phyloP scores from a whole-genome alignment of 1,140 invertebrate genomes.

The Ericerus pela region DNA sequence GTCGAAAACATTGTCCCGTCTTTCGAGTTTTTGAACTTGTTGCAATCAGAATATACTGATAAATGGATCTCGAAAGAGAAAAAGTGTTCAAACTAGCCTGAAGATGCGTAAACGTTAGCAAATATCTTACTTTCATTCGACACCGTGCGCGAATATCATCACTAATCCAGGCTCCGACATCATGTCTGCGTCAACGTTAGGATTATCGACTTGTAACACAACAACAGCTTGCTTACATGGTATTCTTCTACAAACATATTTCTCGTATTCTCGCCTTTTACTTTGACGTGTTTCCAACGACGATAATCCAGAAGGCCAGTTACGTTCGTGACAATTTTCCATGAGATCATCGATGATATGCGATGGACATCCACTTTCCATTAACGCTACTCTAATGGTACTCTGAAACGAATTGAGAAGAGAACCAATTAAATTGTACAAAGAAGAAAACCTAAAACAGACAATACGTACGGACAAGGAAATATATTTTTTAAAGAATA shows the following conservation, averaged over 20 bases:
- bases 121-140: too few species aligned
- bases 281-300: constrained; percentile 86
- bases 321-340: constrained; percentile 90
- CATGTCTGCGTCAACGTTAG: constrained; percentile 87
- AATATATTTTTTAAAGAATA: neutral
- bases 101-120: too few species aligned
- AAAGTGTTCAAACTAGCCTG: too few species aligned
- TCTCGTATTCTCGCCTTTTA: constrained; percentile 81
- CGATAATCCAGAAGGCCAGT: constrained; percentile 82
- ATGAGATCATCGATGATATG: constrained; percentile 88
- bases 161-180: constrained; percentile 92
- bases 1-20: too few species aligned
- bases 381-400: constrained; percentile 79
- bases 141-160: constrained; percentile 97
- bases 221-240: constrained; percentile 90
- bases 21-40: too few species aligned
- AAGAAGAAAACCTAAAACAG: too few species aligned
- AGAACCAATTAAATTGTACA: too few species aligned
- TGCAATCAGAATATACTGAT: too few species aligned
- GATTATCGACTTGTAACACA: constrained; percentile 85
- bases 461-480: too few species aligned
- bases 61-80: too few species aligned
- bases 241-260: constrained; percentile 83
- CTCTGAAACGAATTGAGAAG: constrained; percentile 59
- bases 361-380: constrained; percentile 79